These are phyloP conservation scores for Polypedilum pembai DNA, from an alignment of 1,140 invertebrate species.

Conservation along the genomic window DNA sequence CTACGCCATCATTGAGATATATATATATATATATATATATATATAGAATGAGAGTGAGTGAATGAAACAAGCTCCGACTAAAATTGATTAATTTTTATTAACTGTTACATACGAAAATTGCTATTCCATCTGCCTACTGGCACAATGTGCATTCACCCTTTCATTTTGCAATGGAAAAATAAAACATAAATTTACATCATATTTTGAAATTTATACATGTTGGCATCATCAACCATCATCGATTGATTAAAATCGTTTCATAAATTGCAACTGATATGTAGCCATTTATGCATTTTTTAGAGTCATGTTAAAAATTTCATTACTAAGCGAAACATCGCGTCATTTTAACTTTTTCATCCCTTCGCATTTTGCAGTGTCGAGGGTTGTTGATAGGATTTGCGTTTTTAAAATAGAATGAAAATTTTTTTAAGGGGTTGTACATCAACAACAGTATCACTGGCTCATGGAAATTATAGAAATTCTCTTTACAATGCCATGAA, in stretches of 20 bases:
- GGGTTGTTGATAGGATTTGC: background rate
- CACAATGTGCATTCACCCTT: constrained; percentile 11
- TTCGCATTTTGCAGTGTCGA: background rate
- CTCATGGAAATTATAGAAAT: constrained; percentile 15
- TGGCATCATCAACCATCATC: background rate
- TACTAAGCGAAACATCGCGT: background rate
- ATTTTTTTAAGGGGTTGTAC: background rate
- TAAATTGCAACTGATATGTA: constrained; percentile 25
- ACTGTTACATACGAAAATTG: background rate
- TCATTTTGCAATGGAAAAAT: no score
- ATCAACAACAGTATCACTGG: background rate
- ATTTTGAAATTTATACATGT: no score
- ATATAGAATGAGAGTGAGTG: no score
- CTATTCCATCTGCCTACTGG: background rate
- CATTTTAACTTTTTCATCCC: constrained; percentile 2
- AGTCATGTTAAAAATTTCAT: background rate
- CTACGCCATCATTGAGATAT: constrained; percentile 5
- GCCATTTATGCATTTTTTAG: background rate
- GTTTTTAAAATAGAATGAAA: constrained; percentile 20
- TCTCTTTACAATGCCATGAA: constrained; percentile 14
- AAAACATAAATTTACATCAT: no score
- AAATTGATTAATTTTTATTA: constrained; percentile 29
- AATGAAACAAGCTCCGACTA: constrained; percentile 12
- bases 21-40: no score
- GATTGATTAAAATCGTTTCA: constrained; percentile 19